These are phyloP conservation scores for Ascaphus truei DNA, from an alignment of 2,113 vertebrate species.

Conservation along the genomic window DNA sequence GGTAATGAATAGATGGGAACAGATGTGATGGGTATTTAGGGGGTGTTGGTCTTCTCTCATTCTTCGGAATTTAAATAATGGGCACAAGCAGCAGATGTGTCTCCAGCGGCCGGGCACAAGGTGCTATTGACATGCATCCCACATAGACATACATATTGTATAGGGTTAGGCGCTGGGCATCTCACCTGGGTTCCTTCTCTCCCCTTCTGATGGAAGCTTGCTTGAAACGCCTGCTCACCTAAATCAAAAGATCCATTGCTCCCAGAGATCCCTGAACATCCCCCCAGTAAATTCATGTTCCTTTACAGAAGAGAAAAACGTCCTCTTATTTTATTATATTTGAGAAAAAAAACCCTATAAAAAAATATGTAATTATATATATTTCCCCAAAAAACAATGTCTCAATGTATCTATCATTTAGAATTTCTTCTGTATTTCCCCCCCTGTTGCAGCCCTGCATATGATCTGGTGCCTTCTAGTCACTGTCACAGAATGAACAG, in stretches of 20 bases:
- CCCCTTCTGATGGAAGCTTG: constrained; percentile 5
- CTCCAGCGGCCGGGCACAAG: not conserved
- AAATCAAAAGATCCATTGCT: not conserved
- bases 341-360: not conserved
- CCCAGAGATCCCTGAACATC: constrained; percentile 10
- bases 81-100: no score
- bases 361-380: no score
- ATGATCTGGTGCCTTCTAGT: constrained; percentile 9
- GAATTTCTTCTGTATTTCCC: not conserved
- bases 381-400: no score
- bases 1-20: no score
- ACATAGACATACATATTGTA: not conserved
- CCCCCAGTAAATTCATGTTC: constrained; percentile 30
- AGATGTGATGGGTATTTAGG: no score
- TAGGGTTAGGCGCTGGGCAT: not conserved
- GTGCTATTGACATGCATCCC: not conserved
- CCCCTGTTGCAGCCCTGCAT: constrained; percentile 6
- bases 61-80: no score
- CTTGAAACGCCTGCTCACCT: not conserved
- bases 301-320: not conserved
- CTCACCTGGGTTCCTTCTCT: constrained; percentile 10
- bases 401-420: no score
- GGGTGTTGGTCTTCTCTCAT: no score
- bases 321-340: no score
- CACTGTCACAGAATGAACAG: constrained; percentile 24